Evolutionary conservation across 2,797 vertebrate species (phyloP).

Genomic region (Myoxocephalus aenaeus): DNA sequence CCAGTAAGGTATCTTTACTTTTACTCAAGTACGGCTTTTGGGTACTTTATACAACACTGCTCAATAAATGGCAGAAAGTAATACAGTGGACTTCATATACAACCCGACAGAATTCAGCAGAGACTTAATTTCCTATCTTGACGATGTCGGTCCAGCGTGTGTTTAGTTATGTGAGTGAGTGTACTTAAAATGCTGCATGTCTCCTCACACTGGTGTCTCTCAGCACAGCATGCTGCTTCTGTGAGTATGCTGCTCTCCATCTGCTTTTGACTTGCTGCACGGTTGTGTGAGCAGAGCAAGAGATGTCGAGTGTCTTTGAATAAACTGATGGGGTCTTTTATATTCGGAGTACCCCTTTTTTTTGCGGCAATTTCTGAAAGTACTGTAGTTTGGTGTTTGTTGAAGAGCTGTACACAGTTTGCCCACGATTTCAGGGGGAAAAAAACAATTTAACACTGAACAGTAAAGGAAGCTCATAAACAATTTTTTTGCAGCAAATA

Average conservation of each 20-base stretch:
- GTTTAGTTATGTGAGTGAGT: slow-evolving; percentile 79
- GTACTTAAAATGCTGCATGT: slow-evolving; percentile 83
- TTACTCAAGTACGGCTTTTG: too few species aligned
- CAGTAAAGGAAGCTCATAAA: slow-evolving; percentile 34
- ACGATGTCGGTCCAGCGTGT: slow-evolving; percentile 66
- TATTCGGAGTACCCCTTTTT: slow-evolving; percentile 70
- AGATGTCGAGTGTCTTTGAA: slow-evolving; percentile 83
- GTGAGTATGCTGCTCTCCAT: slow-evolving; percentile 81
- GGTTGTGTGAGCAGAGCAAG: slow-evolving; percentile 77
- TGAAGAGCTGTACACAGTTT: slow-evolving; percentile 65
- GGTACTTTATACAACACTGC: too few species aligned
- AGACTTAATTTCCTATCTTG: slow-evolving; percentile 52
- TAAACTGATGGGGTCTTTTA: slow-evolving; percentile 81
- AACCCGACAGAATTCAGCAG: slow-evolving; percentile 34
- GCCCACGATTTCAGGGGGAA: slow-evolving; percentile 39
- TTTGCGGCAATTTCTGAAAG: slow-evolving; percentile 60
- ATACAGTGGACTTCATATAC: slow-evolving; percentile 55
- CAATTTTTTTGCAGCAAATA: slow-evolving; percentile 24
- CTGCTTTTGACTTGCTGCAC: slow-evolving; percentile 79
- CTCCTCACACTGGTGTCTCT: slow-evolving; percentile 79
- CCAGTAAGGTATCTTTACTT: too few species aligned
- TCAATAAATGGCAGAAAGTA: background rate
- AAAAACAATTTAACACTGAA: slow-evolving; percentile 47
- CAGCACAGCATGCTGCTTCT: slow-evolving; percentile 77
- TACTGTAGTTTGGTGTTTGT: slow-evolving; percentile 67